These are phyloP conservation scores for Corythoichthys haematopterus DNA, from an alignment of 2,113 vertebrate species.

Conservation along the genomic window DNA sequence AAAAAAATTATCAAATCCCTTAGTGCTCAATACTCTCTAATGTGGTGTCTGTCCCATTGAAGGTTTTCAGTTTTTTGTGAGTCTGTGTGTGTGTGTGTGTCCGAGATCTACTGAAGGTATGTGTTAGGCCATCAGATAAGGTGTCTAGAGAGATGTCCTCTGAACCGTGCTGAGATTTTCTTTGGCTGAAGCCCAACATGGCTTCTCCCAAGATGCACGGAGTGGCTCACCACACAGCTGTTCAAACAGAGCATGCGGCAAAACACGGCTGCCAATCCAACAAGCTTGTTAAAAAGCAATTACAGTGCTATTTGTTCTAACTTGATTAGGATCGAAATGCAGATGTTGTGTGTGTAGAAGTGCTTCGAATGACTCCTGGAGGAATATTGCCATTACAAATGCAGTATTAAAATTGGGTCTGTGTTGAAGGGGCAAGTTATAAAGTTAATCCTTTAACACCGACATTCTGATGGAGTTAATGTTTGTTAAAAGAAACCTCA, in stretches of 20 bases:
- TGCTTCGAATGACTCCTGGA: constrained; percentile 44
- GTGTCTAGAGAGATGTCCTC: constrained; percentile 58
- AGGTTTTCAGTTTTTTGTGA: constrained; percentile 34
- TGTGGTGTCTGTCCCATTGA: constrained; percentile 37
- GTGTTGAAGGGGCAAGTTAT: constrained; percentile 36
- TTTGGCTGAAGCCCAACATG: constrained; percentile 53
- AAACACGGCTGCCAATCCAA: constrained; percentile 59
- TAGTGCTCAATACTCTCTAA: constrained; percentile 35
- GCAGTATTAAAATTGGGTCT: constrained; percentile 35
- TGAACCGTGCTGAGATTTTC: constrained; percentile 57
- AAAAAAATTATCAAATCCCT: constrained; percentile 38
- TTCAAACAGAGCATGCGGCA: constrained; percentile 70
- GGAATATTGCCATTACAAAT: constrained; percentile 40
- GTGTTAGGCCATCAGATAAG: constrained; percentile 50
- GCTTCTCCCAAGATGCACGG: constrained; percentile 59
- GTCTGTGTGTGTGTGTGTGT: constrained; percentile 8
- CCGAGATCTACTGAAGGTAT: constrained; percentile 31
- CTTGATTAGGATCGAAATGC: constrained; percentile 70
- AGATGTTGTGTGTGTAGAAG: constrained; percentile 60
- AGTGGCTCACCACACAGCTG: constrained; percentile 65
- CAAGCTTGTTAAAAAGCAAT: constrained; percentile 76
- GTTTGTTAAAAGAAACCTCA: constrained; percentile 34
- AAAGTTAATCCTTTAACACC: constrained; percentile 50
- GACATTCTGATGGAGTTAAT: constrained; percentile 28
- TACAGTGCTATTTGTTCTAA: constrained; percentile 69